phyloP scores from a whole-genome alignment of 1,140 invertebrate species.

The Lordiphosa mommai region DNA sequence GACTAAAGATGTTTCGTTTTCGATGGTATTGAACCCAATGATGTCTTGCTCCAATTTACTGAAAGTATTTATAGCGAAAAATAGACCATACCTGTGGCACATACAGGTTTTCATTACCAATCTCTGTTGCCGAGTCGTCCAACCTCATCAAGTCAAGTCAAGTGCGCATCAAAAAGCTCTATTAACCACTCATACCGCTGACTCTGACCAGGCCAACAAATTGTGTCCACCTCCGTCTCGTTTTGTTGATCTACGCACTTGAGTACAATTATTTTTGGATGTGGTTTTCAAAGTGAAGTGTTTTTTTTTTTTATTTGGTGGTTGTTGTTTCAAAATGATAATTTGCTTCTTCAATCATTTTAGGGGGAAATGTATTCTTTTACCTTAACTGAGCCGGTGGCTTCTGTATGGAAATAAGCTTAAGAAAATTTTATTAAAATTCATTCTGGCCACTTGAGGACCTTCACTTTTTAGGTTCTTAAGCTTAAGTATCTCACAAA shows the following conservation, averaged over 20 bases:
- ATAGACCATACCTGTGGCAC: constrained; percentile 1
- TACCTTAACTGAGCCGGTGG: too few species aligned
- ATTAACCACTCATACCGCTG: constrained; percentile 55
- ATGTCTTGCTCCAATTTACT: constrained; percentile 41
- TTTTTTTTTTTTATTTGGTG: not conserved
- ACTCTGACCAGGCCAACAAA: constrained; percentile 8
- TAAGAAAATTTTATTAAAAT: not conserved
- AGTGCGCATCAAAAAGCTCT: constrained; percentile 60
- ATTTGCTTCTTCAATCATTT: not conserved
- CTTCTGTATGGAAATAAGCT: not conserved
- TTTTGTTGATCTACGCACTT: constrained; percentile 35
- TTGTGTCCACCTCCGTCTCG: constrained; percentile 36
- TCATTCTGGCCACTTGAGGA: constrained; percentile 6
- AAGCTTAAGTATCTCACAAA: constrained; percentile 12
- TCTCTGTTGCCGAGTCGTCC: not conserved
- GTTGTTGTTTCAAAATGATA: constrained; percentile 3
- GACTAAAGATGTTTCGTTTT: constrained; percentile 52
- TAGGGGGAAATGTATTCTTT: too few species aligned
- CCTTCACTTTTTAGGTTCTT: constrained; percentile 4
- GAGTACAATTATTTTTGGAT: constrained; percentile 55
- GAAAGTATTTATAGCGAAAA: constrained; percentile 56
- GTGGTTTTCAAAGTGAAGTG: constrained; percentile 52
- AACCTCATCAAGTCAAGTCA: constrained; percentile 28
- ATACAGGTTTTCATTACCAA: constrained; percentile 43
- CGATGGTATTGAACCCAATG: constrained; percentile 72